These are phyloP conservation scores for Phoenicopterus ruber DNA, from an alignment of 2,113 vertebrate species.

Conservation along the genomic window DNA sequence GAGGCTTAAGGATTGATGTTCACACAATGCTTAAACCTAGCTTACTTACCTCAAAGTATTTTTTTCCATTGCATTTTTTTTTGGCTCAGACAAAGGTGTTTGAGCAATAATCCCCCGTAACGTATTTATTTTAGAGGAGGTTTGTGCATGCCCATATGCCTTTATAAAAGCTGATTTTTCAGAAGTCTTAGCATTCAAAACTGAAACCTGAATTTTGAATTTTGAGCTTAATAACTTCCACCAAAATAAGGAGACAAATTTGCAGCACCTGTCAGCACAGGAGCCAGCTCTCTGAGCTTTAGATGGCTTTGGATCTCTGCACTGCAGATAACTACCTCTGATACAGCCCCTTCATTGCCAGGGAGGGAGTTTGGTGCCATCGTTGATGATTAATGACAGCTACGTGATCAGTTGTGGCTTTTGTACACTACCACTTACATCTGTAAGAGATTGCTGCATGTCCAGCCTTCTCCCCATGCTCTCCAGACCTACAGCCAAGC, in stretches of 20 bases:
- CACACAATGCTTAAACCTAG: not conserved
- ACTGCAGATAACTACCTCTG: not conserved
- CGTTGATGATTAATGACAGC: not conserved
- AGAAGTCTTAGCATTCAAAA: not conserved
- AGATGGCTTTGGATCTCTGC: not conserved
- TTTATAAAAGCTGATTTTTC: not conserved
- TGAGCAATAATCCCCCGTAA: not conserved
- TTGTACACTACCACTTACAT: not conserved
- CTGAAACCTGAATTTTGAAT: not conserved
- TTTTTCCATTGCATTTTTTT: not conserved
- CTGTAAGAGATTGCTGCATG: not conserved
- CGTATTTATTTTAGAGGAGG: not conserved
- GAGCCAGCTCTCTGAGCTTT: not conserved
- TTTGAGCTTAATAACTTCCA: not conserved
- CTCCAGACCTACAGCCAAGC: not conserved
- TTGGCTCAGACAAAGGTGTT: not conserved
- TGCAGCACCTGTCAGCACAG: not conserved
- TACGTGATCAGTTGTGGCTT: not conserved
- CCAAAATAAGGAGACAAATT: not conserved
- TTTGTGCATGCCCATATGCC: not conserved
- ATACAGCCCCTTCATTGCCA: not conserved
- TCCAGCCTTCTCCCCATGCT: fast-evolving
- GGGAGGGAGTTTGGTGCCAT: not conserved
- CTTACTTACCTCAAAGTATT: not conserved
- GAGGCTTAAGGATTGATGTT: not conserved